Conservation (phyloP, 1,140 invertebrate species). For the Nasonia vitripennis region DNA sequence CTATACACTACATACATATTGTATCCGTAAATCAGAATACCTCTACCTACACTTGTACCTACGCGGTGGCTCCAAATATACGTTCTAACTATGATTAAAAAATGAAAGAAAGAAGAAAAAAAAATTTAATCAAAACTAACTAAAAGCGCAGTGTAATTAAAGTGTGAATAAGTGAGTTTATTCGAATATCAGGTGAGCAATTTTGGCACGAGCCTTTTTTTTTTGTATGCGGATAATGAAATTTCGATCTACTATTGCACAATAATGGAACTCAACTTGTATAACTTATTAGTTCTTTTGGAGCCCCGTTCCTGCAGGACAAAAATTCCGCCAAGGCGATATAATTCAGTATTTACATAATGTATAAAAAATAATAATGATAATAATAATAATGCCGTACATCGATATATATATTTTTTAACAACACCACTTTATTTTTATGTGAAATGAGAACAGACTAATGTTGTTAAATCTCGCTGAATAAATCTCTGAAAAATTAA, state of each 20-base stretch:
- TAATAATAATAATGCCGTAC: neutral
- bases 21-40: neutral
- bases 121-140: too few relatives aligned
- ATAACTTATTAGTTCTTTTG: neutral
- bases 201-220: too few relatives aligned
- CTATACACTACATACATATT: neutral
- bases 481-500: slow-evolving; percentile 36
- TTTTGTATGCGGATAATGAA: too few relatives aligned
- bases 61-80: neutral
- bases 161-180: too few relatives aligned
- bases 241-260: too few relatives aligned
- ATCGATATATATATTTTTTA: slow-evolving; percentile 19
- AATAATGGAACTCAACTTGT: neutral
- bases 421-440: slow-evolving; percentile 24
- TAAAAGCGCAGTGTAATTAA: too few relatives aligned
- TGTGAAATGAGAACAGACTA: slow-evolving; percentile 5
- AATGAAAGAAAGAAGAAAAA: too few relatives aligned
- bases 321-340: neutral
- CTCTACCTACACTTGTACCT: slow-evolving; percentile 9
- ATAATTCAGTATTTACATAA: slow-evolving; percentile 3
- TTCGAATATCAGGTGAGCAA: too few relatives aligned
- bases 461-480: slow-evolving; percentile 23
- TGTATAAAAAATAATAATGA: neutral
- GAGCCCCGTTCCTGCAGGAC: neutral
- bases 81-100: too few relatives aligned